Conservation (phyloP, 2,113 vertebrate species). For the Oreochromis tanganicae region DNA sequence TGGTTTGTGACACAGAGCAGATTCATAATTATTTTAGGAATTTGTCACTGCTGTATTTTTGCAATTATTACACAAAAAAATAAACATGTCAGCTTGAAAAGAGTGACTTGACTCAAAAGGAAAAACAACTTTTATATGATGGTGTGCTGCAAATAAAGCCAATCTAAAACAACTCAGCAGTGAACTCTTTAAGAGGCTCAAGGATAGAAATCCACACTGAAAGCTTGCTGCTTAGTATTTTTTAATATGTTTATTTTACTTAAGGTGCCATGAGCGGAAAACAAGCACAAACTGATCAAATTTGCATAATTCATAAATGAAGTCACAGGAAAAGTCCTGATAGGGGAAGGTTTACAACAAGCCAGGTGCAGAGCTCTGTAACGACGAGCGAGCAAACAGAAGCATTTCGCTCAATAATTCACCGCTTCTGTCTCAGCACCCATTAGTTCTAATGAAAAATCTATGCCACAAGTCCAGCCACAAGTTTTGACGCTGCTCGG, state of each 20-base stretch:
- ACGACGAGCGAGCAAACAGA: not conserved
- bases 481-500: not conserved
- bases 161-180: not conserved
- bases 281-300: not conserved
- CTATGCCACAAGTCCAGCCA: not conserved
- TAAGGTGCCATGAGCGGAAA: not conserved
- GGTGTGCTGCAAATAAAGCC: not conserved
- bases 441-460: not conserved
- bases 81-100: not conserved
- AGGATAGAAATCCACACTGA: not conserved
- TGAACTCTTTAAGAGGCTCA: constrained; percentile 15
- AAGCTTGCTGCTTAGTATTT: not conserved
- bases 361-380: not conserved
- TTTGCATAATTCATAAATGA: not conserved
- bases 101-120: not conserved
- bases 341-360: not conserved
- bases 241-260: not conserved
- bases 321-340: not conserved
- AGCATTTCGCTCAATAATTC: not conserved
- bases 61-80: not conserved
- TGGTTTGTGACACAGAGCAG: not conserved
- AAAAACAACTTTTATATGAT: not conserved
- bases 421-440: not conserved
- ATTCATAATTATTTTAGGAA: not conserved
- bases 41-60: not conserved